Evolutionary conservation across 2,888 invertebrate species (phyloP).

Genomic region (Noctua pronuba): DNA sequence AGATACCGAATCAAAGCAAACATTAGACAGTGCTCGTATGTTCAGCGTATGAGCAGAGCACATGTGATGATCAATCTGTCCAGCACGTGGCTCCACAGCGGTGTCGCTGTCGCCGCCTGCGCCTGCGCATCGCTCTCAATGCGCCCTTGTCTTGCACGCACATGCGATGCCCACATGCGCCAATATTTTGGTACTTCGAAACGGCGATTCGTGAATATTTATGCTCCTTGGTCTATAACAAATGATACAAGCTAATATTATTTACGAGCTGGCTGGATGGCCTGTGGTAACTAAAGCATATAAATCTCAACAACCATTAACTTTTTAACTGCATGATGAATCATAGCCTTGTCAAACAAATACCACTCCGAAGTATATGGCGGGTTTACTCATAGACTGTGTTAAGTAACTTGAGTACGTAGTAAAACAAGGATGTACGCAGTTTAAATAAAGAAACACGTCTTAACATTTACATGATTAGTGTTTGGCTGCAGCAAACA

Average conservation of each 20-base stretch:
- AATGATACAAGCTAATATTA: conserved; percentile 48
- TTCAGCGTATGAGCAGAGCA: conserved; percentile 58
- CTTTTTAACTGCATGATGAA: conserved; percentile 56
- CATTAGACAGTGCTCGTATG: conserved; percentile 63
- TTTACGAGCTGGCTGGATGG: conserved; percentile 36
- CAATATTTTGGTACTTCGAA: conserved; percentile 62
- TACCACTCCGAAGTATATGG: conserved; percentile 41
- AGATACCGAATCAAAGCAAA: conserved; percentile 65
- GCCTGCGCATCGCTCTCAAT: conserved; percentile 73
- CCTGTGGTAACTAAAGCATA: conserved; percentile 25
- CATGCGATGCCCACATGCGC: conserved; percentile 84
- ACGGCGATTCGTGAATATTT: conserved; percentile 6
- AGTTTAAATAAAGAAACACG: conserved; percentile 43
- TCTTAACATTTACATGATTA: conserved; percentile 36
- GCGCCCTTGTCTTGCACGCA: conserved; percentile 81
- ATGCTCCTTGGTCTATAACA: conserved; percentile 38
- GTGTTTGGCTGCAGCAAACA: conserved; percentile 40
- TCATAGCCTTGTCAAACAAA: conserved; percentile 55
- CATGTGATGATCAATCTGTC: conserved; percentile 80
- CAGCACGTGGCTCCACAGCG: conserved; percentile 81
- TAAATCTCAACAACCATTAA: conserved; percentile 51
- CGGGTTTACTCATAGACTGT: conserved; percentile 39
- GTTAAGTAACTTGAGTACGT: conserved; percentile 35
- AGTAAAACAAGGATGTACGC: conserved; percentile 49
- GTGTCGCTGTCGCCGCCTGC: conserved; percentile 71